Evolutionary conservation across 2,797 vertebrate species (phyloP).

Genomic region (Lycodopsis pacificus): DNA sequence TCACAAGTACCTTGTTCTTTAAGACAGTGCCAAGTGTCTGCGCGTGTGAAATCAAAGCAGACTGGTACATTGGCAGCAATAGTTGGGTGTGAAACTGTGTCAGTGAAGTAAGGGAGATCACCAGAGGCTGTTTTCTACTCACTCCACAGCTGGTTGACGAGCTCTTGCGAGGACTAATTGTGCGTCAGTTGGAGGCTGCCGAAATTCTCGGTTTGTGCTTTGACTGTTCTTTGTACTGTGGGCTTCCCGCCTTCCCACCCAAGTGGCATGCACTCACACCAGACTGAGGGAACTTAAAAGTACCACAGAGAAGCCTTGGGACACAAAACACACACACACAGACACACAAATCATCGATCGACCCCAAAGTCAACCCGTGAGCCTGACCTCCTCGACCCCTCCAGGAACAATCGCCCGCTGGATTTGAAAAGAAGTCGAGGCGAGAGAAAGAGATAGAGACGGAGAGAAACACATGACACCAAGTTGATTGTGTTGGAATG

Average conservation of each 20-base stretch:
- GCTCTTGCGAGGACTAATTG: constrained; percentile 71
- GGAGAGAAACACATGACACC: constrained; percentile 62
- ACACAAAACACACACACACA: constrained; percentile 55
- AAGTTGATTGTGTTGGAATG: constrained; percentile 66
- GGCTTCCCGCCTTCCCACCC: constrained; percentile 58
- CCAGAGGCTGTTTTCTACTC: constrained; percentile 66
- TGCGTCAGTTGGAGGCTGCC: constrained; percentile 61
- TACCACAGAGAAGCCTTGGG: constrained; percentile 62
- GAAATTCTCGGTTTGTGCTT: constrained; percentile 51
- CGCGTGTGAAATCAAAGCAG: constrained; percentile 74
- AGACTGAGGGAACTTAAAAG: constrained; percentile 62
- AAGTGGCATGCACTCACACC: constrained; percentile 57
- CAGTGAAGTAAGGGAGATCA: constrained; percentile 71
- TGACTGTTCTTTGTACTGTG: constrained; percentile 57
- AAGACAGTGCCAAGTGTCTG: constrained; percentile 75
- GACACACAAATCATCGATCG: constrained; percentile 63
- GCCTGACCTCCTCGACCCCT: constrained; percentile 52
- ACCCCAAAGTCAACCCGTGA: constrained; percentile 70
- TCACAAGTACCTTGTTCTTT: constrained; percentile 76
- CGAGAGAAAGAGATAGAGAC: constrained; percentile 46
- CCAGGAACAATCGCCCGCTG: constrained; percentile 51
- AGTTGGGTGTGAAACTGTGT: constrained; percentile 75
- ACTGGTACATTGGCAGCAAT: constrained; percentile 69
- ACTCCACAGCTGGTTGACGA: constrained; percentile 67
- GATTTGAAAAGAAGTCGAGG: constrained; percentile 47